These are phyloP conservation scores for Plebejus melissa DNA, from an alignment of 2,888 invertebrate species.

Conservation along the genomic window DNA sequence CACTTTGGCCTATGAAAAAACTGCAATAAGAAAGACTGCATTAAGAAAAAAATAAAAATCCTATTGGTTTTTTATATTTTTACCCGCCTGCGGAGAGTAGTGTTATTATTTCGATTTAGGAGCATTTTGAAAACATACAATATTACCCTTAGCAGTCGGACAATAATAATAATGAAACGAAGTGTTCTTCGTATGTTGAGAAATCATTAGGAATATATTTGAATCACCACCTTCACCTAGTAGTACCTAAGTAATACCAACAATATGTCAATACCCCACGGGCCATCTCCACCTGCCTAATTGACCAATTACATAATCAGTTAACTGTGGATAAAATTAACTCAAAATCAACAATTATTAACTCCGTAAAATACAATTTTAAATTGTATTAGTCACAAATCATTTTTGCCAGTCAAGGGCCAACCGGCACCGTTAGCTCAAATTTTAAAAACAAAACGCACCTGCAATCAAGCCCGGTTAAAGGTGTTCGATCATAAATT, in stretches of 20 bases:
- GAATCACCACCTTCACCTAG: background rate
- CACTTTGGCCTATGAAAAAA: background rate
- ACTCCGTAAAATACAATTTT: background rate
- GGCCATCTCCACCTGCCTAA: background rate
- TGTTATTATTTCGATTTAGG: no score
- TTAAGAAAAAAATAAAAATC: no score
- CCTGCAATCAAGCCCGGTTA: slow-evolving; percentile 11
- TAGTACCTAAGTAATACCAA: background rate
- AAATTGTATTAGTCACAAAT: background rate
- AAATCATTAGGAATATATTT: background rate
- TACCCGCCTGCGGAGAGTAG: no score
- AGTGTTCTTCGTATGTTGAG: background rate
- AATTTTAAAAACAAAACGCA: slow-evolving; percentile 24
- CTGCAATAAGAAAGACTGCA: background rate
- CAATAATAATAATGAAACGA: background rate
- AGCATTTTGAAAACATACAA: no score
- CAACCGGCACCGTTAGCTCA: slow-evolving; percentile 10
- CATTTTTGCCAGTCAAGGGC: background rate
- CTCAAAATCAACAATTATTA: background rate
- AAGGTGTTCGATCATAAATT: slow-evolving; percentile 38
- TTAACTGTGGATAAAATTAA: slow-evolving; percentile 9
- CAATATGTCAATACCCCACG: background rate
- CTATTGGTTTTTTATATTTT: no score
- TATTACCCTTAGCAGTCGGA: no score
- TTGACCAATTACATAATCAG: background rate